A percentile compares a stretch with the other conserved stretches of the same genome.
phyloP scores from a whole-genome alignment of 2,113 vertebrate species.

The Casuarius casuarius region DNA sequence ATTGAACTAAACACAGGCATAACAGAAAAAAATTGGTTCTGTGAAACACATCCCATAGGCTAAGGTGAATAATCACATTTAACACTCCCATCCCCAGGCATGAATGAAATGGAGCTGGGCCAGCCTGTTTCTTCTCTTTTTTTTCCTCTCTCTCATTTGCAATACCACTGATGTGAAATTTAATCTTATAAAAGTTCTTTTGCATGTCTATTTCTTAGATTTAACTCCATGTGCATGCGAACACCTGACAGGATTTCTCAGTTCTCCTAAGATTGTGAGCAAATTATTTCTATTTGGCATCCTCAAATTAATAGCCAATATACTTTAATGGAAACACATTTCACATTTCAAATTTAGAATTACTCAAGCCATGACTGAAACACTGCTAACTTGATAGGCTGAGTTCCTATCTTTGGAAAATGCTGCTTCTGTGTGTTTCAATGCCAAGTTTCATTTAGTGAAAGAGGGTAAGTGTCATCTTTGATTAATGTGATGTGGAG shows the following conservation, averaged over 20 bases:
- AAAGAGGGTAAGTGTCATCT: background rate
- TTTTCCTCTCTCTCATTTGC: background rate
- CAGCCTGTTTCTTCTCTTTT: background rate
- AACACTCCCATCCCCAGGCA: background rate
- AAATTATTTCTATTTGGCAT: conserved; percentile 15
- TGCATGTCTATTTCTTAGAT: background rate
- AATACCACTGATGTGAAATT: background rate
- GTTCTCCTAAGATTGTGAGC: background rate
- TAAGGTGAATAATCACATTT: background rate
- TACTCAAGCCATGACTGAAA: background rate
- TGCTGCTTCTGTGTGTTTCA: background rate
- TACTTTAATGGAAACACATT: background rate
- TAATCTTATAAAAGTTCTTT: background rate
- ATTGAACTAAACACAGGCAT: background rate
- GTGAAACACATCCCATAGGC: background rate
- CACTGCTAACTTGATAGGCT: background rate
- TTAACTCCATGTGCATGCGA: background rate
- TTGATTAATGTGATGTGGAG: background rate
- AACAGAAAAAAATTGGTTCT: background rate
- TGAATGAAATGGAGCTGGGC: conserved; percentile 30
- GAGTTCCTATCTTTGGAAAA: background rate
- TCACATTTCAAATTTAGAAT: background rate
- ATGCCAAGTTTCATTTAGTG: background rate
- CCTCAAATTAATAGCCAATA: conserved; percentile 15
- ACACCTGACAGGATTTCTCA: background rate